These are phyloP conservation scores for Darevskia mixta DNA, from an alignment of 2,797 vertebrate genomes.

Conservation along the genomic window DNA sequence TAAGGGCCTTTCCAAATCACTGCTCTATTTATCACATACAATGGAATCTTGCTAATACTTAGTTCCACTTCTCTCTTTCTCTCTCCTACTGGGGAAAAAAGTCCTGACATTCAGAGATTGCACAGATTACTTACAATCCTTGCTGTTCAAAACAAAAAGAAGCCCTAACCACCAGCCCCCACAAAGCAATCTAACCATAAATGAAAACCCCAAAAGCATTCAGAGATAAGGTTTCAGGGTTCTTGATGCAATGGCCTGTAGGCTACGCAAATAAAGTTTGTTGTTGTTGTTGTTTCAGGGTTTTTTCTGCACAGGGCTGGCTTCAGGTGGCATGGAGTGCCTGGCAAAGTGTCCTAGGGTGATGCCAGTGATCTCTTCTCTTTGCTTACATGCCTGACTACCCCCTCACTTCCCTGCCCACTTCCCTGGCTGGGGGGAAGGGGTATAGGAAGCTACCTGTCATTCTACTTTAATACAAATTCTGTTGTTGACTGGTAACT, in stretches of 20 bases:
- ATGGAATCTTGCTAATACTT: constrained; percentile 53
- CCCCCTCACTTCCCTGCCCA: too few relatives aligned
- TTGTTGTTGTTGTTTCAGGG: not conserved
- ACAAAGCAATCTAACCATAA: not conserved
- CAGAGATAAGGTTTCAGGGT: not conserved
- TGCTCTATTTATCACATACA: constrained; percentile 33
- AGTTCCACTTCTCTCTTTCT: constrained; percentile 25
- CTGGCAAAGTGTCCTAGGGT: not conserved
- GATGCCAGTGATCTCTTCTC: not conserved
- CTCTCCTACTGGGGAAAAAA: constrained; percentile 17
- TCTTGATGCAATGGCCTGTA: not conserved
- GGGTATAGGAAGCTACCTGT: not conserved
- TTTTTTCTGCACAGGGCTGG: not conserved
- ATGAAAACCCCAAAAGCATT: not conserved
- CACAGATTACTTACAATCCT: constrained; percentile 19
- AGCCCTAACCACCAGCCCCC: constrained; percentile 4
- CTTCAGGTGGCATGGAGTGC: not conserved
- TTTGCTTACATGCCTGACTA: not conserved
- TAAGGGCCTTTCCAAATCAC: constrained; percentile 43
- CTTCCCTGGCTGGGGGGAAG: not conserved
- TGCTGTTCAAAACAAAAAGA: constrained; percentile 33
- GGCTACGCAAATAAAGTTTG: too few relatives aligned
- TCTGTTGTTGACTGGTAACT: too few relatives aligned
- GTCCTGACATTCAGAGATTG: not conserved
- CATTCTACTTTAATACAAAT: not conserved